Percentiles rank a stretch among this genome's conserved stretches.
phyloP scores from a whole-genome alignment of 2,797 vertebrate genomes.

The Telmatherina bonti region DNA sequence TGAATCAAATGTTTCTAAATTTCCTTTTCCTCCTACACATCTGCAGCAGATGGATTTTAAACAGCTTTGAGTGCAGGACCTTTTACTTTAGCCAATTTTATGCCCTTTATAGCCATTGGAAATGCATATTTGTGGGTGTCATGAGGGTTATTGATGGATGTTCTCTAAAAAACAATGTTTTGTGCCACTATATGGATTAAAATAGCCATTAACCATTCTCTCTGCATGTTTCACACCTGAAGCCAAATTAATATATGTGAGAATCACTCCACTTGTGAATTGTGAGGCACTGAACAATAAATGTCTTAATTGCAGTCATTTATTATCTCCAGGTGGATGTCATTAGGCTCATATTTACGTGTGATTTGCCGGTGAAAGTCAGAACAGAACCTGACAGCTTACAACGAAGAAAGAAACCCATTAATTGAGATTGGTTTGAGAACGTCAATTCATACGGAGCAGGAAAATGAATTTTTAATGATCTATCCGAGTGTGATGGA shows the following conservation, averaged over 20 bases:
- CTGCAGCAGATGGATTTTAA: not conserved
- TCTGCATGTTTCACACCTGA: not conserved
- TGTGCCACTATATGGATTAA: not conserved
- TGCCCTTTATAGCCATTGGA: too few relatives aligned
- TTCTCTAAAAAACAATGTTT: not conserved
- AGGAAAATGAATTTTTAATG: slow-evolving; percentile 38
- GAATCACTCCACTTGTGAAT: not conserved
- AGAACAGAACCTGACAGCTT: not conserved
- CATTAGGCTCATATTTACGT: slow-evolving; percentile 14
- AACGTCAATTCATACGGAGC: not conserved
- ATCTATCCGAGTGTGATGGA: slow-evolving; percentile 20
- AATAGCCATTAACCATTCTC: not conserved
- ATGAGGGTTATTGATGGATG: not conserved
- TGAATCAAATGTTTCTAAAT: not conserved
- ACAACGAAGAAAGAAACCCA: not conserved
- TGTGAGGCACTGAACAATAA: not conserved
- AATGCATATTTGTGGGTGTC: not conserved
- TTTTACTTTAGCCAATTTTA: too few relatives aligned
- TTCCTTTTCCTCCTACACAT: not conserved
- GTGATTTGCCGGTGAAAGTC: not conserved
- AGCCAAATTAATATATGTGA: too few relatives aligned
- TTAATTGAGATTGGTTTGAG: not conserved
- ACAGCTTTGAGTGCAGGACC: too few relatives aligned
- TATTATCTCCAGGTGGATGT: slow-evolving; percentile 2
- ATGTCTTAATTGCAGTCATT: not conserved